These are phyloP conservation scores for Tachina fera DNA, from an alignment of 2,888 invertebrate species.

Conservation along the genomic window DNA sequence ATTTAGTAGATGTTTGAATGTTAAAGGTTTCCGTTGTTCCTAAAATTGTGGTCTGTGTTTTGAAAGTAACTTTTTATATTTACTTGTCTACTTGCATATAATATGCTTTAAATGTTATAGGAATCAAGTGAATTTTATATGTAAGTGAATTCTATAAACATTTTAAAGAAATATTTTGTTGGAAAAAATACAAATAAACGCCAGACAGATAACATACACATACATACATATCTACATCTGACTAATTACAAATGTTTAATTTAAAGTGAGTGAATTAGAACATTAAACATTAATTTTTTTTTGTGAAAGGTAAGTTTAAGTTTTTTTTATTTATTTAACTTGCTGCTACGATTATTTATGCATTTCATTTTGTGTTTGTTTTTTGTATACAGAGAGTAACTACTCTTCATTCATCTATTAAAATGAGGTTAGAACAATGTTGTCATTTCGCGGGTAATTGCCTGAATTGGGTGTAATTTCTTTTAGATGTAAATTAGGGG, in stretches of 20 bases:
- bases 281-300: not conserved
- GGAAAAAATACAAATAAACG: too few species aligned
- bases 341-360: too few species aligned
- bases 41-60: constrained; percentile 35
- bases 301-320: constrained; percentile 18
- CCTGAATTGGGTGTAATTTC: too few species aligned
- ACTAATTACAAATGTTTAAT: not conserved
- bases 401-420: constrained; percentile 14
- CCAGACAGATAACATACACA: too few species aligned
- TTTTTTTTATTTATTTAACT: constrained; percentile 5
- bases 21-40: constrained; percentile 64
- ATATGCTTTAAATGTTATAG: constrained; percentile 11
- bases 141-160: not conserved
- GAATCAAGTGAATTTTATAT: not conserved
- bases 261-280: not conserved
- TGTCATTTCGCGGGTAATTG: not conserved
- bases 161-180: not conserved
- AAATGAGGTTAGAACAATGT: constrained; percentile 24
- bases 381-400: not conserved
- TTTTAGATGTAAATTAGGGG: too few species aligned
- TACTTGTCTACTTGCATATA: not conserved
- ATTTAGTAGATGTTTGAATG: constrained; percentile 61
- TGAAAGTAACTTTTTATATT: constrained; percentile 1
- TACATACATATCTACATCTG: too few species aligned
- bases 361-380: not conserved